Conservation (phyloP, 2,113 vertebrate genomes). For the Cervus canadensis region DNA sequence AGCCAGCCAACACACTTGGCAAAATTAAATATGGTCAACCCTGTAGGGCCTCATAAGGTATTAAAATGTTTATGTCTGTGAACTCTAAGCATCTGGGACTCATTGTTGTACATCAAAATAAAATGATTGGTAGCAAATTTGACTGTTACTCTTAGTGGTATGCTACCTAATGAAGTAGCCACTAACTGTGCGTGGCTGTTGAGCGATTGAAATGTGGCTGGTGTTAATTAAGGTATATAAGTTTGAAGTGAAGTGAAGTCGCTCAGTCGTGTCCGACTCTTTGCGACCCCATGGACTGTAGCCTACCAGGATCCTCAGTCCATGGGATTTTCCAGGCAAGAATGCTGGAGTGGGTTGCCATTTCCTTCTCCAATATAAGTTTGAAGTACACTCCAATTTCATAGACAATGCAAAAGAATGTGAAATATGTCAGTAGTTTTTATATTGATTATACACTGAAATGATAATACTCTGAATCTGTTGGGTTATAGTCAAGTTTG, state of each 20-base stretch:
- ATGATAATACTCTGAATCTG: background rate
- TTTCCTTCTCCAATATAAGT: background rate
- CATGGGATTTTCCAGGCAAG: no score
- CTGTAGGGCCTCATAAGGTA: background rate
- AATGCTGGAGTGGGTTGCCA: no score
- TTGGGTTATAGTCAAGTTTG: background rate
- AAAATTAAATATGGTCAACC: background rate
- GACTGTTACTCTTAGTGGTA: background rate
- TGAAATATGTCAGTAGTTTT: background rate
- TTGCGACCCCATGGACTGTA: no score
- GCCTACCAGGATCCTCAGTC: no score
- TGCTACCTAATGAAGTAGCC: no score
- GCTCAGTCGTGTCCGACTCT: no score
- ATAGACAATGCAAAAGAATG: background rate
- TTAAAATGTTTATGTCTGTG: background rate
- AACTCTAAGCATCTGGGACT: background rate
- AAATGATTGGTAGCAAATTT: background rate
- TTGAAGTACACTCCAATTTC: background rate
- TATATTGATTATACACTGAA: background rate
- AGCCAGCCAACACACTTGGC: background rate
- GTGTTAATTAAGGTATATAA: background rate
- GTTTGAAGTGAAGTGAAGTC: background rate
- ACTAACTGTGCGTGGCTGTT: rapidly evolving
- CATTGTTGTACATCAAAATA: background rate
- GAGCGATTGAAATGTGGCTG: background rate